Conservation (phyloP, 2,113 vertebrate species). For the Equus quagga region DNA sequence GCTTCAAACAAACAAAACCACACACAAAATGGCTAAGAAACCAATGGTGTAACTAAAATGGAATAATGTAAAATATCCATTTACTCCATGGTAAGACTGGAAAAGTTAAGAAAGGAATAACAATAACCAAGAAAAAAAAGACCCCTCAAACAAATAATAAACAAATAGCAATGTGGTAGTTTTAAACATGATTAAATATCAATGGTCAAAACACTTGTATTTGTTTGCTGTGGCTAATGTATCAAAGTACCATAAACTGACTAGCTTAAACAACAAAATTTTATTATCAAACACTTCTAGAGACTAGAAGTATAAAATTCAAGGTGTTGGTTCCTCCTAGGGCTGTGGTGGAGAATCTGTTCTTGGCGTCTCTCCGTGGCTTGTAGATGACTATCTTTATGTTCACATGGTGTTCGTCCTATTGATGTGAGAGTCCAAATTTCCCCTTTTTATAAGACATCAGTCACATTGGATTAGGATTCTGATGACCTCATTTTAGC, state of each 20-base stretch:
- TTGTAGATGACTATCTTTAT: too few relatives aligned
- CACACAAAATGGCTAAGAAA: neutral
- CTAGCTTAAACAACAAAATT: neutral
- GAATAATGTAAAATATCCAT: neutral
- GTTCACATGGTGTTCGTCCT: too few relatives aligned
- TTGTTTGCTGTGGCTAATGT: neutral
- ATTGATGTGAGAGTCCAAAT: neutral
- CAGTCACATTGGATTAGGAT: neutral
- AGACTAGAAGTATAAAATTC: neutral
- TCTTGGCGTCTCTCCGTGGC: too few relatives aligned
- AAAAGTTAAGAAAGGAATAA: neutral
- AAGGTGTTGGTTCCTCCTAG: neutral
- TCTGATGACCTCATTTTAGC: neutral
- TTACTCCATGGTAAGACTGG: neutral
- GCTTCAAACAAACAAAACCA: neutral
- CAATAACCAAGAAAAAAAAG: neutral
- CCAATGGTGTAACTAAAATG: neutral
- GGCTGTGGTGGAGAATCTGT: too few relatives aligned
- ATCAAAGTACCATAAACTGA: neutral
- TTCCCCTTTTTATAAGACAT: neutral
- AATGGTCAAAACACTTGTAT: neutral
- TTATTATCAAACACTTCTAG: neutral
- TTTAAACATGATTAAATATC: neutral
- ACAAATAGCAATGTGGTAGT: neutral
- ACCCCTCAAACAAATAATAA: neutral